Evolutionary conservation across 1,140 invertebrate species (phyloP), one percentile per base, ranked within the genome.

Genomic region (Doryteuthis pealeii): DNA sequence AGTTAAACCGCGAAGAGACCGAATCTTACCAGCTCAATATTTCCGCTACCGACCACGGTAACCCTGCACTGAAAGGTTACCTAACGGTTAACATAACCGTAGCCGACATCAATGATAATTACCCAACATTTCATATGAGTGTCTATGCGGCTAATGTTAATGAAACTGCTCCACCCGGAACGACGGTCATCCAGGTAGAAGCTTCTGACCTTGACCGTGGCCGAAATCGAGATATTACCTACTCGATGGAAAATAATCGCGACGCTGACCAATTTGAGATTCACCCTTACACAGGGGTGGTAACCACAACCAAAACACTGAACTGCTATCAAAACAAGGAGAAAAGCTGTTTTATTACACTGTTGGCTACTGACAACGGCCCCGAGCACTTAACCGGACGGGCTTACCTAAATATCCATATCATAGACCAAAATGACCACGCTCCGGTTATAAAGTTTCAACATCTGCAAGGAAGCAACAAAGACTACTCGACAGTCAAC

Each of bases 381-480:
- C 92, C 92, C 10, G 95, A 95, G 0, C 88, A 94, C 43, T 94
- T 97, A 86, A 94, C 96, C 84, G 96, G 96, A 5, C 90, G 96
- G 58, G 96, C 96, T 30, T 98, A 98, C 88, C 94, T 99, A 0
- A 97, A 95, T 4, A 94, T 98, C 0, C 97, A 95, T 88, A 89
- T 98, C 22, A 89, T 97, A 43, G 96, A 98, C 86, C 87, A 85
- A 77, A 98, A 98, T 88, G 95, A 98, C 90, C 96, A 98, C 85
- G 94, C 96, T 88, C 97, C 96, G 4, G 91, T 93, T 32, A 97
- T 98, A 70, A 92, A 92, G 75, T 97, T 98, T 84, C 92, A 92
- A 12, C 96, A 96, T 86, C 94, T 96, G 83, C 76, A 80, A 1
- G 70, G 75, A 71, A 89, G 92, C 0, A 93, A 92, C 0, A 93